Percentiles rank a stretch among this genome's conserved stretches.
These are phyloP conservation scores for Carlito syrichta DNA, from an alignment of 2,113 vertebrate species.

Conservation along the genomic window DNA sequence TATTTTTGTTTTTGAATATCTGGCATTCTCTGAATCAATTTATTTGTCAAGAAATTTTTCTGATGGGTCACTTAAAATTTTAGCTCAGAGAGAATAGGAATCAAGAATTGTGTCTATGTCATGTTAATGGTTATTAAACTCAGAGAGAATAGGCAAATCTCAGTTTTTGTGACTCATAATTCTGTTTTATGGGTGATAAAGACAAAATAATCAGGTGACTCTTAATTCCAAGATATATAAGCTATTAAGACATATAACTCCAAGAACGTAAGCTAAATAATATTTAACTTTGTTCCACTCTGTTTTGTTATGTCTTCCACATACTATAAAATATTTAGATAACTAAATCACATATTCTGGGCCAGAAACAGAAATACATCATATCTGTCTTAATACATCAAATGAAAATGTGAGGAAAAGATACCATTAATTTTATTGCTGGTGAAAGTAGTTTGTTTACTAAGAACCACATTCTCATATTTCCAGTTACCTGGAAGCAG, in stretches of 20 bases:
- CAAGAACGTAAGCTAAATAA: background rate
- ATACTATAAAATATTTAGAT: background rate
- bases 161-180: background rate
- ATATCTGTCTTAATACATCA: background rate
- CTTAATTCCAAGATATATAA: no score
- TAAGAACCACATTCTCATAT: background rate
- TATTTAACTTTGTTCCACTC: background rate
- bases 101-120: background rate
- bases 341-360: background rate
- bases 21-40: background rate
- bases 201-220: background rate
- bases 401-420: background rate
- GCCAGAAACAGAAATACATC: background rate
- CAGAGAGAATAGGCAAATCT: background rate
- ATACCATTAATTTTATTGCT: background rate
- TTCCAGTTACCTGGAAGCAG: no score
- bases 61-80: background rate
- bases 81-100: background rate
- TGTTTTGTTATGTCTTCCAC: background rate
- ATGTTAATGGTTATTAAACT: background rate
- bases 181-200: background rate
- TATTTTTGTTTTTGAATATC: slow-evolving; percentile 9
- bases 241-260: no score
- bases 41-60: slow-evolving; percentile 9
- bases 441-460: background rate